Evolutionary conservation across 2,888 invertebrate species (phyloP), one percentile per base, ranked within the genome.

Genomic region (Erynnis tages): DNA sequence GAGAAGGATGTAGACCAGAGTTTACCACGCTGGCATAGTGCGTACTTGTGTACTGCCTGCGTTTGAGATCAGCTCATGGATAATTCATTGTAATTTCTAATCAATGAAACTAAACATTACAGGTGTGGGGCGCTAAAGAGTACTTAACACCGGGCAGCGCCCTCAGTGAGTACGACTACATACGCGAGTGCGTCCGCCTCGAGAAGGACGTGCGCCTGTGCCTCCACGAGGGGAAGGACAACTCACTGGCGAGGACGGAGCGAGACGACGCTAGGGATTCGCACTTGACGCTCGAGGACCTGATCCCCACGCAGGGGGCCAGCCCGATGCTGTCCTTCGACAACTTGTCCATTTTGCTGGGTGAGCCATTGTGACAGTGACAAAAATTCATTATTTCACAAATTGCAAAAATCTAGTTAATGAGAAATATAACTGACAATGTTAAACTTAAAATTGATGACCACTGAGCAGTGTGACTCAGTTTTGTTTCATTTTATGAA

Each of bases 121-220:
- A 96, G 92, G 96, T 97, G 45, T 94, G 94, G 91, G 97, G 98
- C 11, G 92, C 96, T 53, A 93, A 95, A 46, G 98, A 98, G 82
- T 98, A 97, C 87, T 82, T 98, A 25, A 93, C 94, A 0, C 93
- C 95, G 8, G 94, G 96, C 46, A 95, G 96, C 25, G 92, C 93
- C 7, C 91, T 98, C 23, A 94, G 95, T 56, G 97, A 97, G 75
- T 96, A 98, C 77, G 97, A 97, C 76, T 98, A 98, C 75, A 94
- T 98, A 49, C 97, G 98, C 67, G 94, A 95, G 67, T 98, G 98
- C 76, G 94, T 98, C 53, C 97, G 98, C 71, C 82, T 98, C 68
- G 98, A 98, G 75, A 93, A 94, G 71, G 98, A 98, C 79, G 95
- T 97, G 1, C 89, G 92, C 27, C 76, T 96, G 55, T 93, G 91